Evolutionary conservation across 1,140 invertebrate species (phyloP), one percentile per base, ranked within the genome.

Genomic region (Scaptomyza montana): DNA sequence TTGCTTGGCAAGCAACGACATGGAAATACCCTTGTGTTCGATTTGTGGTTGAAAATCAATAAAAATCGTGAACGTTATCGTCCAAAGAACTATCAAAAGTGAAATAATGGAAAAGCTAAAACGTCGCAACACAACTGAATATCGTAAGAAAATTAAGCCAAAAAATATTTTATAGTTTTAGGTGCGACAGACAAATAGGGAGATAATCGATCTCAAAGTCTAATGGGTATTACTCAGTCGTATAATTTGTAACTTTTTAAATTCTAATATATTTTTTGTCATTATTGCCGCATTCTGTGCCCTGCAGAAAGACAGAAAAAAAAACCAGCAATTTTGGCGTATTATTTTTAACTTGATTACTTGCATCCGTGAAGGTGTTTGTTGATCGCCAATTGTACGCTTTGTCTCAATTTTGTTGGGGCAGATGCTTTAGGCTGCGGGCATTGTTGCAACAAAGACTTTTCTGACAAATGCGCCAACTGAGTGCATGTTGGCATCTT

Each of bases 271-370:
- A 16, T 19, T 46, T 46, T 46, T 46, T 36, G 7, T 36, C n/a
- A n/a, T 43, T 43, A n/a, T 43, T 5, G n/a, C 4, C 10, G 10
- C 39, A 43, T 43, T 43, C 12, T 43, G 13, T 33, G 43, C 25
- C 10, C 10, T 60, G 47, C 33, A 4, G 13, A 45, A 59, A 67
- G 2, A 3, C 9, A 36, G 9, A 6, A 36, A 36, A 50, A 25
- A 25, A 25, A 25, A 25, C 1, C 21, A 25, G 21, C 2, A 25
- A 25, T 25, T 25, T 67, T 49, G 47, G 8, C 16, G 39, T 28
- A 69, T 69, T 69, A 69, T 69, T 69, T 69, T 69, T 69, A 69
- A 62, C 41, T 62, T 45, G 49, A 46, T 62, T 69, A 12, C 57
- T 61, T 39, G 33, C 7, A 36, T n/a, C 13, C 33, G 45, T 16